phyloP scores from a whole-genome alignment of 92 coral and sea anemone genomes.

The Phenganax marumi region DNA sequence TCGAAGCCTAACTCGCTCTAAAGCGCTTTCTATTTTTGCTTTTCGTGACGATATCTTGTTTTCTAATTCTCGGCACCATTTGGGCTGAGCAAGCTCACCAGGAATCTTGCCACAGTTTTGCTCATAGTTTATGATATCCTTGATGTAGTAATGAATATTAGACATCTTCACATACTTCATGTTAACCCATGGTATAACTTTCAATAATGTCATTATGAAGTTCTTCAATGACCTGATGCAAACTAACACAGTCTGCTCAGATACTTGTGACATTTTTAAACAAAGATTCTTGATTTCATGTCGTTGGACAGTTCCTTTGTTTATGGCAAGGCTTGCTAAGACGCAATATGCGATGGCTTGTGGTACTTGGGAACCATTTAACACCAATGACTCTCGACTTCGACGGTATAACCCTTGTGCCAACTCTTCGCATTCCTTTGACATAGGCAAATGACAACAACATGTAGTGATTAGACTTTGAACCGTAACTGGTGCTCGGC shows the following conservation, averaged over 20 bases:
- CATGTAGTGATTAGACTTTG: conserved; percentile 1
- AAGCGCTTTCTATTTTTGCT: conserved; percentile 16
- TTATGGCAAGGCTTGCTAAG: conserved; percentile 25
- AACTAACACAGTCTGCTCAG: not conserved
- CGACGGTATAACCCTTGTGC: conserved; percentile 2
- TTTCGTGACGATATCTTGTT: not conserved
- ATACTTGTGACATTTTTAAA: conserved; percentile 15
- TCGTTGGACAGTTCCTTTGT: conserved; percentile 3
- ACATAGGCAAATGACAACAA: not conserved
- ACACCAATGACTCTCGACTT: conserved; percentile 9
- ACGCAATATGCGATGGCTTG: conserved; percentile 35
- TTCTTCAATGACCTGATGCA: conserved; percentile 18
- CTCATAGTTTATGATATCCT: conserved; percentile 9
- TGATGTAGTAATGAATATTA: conserved; percentile 23
- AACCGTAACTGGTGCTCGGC: not conserved
- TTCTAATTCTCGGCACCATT: conserved; percentile 19
- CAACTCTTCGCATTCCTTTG: conserved; percentile 38
- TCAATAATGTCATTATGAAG: conserved; percentile 10
- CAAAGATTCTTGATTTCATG: not conserved
- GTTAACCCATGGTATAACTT: conserved; percentile 32
- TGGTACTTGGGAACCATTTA: not conserved
- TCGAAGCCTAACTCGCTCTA: not conserved
- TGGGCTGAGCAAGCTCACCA: not conserved
- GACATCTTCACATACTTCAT: conserved; percentile 21
- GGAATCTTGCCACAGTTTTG: conserved; percentile 10